Evolutionary conservation across 2,113 vertebrate genomes (phyloP), one percentile per base, ranked within the genome.

Genomic region (Connochaetes taurinus): DNA sequence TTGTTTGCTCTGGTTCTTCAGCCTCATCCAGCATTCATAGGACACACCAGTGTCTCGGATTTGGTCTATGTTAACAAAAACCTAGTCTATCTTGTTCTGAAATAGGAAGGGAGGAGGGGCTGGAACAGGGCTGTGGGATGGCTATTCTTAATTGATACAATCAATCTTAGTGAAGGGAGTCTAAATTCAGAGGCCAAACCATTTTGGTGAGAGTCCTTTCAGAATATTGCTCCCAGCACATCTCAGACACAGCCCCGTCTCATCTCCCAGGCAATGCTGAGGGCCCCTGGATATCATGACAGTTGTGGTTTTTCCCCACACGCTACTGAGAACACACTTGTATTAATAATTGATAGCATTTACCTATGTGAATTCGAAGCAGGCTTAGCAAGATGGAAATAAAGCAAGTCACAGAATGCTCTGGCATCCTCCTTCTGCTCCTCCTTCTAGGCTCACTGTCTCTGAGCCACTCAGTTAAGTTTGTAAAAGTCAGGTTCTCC

Each of bases 281-380:
- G 16, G 25, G 50, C 19, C 2, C 43, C 27, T 40, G 88, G 29
- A 81, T 86, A 83, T 40, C 89, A 21, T 2, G 25, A 74, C 15
- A 21, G 16, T 14, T 78, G 19, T 85, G 87, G 11, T 14, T 89
- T 92, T 43, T n/a, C 25, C 29, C 43, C 14, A 33, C 7, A 21
- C 1, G 60, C 45, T 57, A 55, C 55, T 80, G 89, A 78, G 62
- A 62, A 78, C 17, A 55, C 15, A 15, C 33, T 94, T 87, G 29
- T 52, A 91, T 83, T 84, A 47, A 90, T 89, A 93, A 94, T 81
- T 86, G 33, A 97, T 81, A 6, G 47, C 21, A 95, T 90, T 91
- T 31, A 62, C 47, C 50, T 62, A 76, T 16, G 36, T 5, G 7
- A 67, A 57, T 85, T 83, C 33, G 91, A 93, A 71, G 85, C 53